phyloP scores from a whole-genome alignment of 2,797 vertebrate species.

The Champsocephalus esox region DNA sequence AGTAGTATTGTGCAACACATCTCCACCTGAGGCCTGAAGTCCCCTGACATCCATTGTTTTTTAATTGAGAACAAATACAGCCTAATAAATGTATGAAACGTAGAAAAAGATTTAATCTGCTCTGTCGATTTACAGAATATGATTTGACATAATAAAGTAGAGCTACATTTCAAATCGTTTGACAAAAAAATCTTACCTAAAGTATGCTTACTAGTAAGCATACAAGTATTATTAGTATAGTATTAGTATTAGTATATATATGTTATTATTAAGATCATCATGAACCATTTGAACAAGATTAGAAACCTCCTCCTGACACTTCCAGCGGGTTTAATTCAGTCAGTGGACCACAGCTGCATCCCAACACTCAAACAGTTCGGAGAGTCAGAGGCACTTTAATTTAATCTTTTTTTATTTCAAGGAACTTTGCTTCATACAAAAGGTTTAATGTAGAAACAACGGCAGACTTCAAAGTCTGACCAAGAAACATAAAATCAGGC shows the following conservation, averaged over 20 bases:
- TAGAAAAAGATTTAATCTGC: no score
- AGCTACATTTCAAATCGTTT: neutral
- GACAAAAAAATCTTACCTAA: neutral
- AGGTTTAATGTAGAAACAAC: constrained; percentile 96
- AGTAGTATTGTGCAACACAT: no score
- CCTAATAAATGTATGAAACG: no score
- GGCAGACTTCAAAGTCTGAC: constrained; percentile 94
- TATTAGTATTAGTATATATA: no score
- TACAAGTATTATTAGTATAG: no score
- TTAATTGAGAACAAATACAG: no score
- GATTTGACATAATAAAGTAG: no score
- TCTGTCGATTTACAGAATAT: no score
- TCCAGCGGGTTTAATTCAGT: neutral
- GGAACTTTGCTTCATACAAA: constrained; percentile 98
- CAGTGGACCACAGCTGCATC: neutral
- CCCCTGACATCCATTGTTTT: no score
- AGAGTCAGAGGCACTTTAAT: constrained; percentile 41
- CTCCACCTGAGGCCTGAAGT: no score
- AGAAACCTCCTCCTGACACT: neutral
- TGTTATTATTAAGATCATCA: neutral
- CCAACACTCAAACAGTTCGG: constrained; percentile 1
- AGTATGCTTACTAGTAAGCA: neutral
- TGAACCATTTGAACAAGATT: neutral
- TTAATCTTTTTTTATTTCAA: constrained; percentile 94
- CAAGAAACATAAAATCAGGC: constrained; percentile 91